A percentile compares a stretch with the other conserved stretches of the same genome.
phyloP scores from a whole-genome alignment of 2,888 invertebrate genomes.

The Noctua comes region DNA sequence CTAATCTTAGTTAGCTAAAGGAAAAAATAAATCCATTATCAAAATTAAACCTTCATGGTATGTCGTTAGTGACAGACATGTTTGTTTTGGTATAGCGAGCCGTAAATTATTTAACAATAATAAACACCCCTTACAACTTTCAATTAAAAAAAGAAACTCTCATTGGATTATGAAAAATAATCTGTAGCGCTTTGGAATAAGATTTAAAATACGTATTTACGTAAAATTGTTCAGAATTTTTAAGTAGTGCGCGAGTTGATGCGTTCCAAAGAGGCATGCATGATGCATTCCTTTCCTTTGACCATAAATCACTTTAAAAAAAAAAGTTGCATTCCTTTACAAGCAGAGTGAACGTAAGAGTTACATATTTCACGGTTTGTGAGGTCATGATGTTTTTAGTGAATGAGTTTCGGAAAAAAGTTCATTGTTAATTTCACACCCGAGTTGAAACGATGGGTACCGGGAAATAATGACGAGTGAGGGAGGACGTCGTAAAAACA shows the following conservation, averaged over 20 bases:
- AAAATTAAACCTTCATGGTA: conserved; percentile 38
- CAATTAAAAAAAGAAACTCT: conserved; percentile 35
- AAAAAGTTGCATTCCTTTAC: conserved; percentile 68
- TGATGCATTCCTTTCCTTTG: conserved; percentile 59
- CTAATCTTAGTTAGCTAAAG: neutral
- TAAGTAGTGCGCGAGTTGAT: conserved; percentile 51
- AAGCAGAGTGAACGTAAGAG: conserved; percentile 56
- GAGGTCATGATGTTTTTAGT: conserved; percentile 49
- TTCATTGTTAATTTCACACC: conserved; percentile 52
- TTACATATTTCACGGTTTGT: conserved; percentile 63
- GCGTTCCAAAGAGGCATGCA: conserved; percentile 65
- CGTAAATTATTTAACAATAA: conserved; percentile 56
- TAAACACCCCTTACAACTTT: conserved; percentile 42
- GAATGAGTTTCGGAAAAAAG: conserved; percentile 53
- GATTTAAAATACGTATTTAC: conserved; percentile 26
- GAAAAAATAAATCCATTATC: conserved; percentile 39
- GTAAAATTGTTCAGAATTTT: conserved; percentile 42
- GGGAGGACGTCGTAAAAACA: conserved; percentile 22
- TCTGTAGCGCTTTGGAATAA: conserved; percentile 14
- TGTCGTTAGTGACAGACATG: conserved; percentile 33
- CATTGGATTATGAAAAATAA: conserved; percentile 15
- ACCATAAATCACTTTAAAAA: conserved; percentile 60
- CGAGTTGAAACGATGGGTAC: conserved; percentile 27
- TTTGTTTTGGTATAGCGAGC: conserved; percentile 54
- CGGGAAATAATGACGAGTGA: conserved; percentile 8